A percentile compares a stretch with the other conserved stretches of the same genome.
Conservation (phyloP, 2,888 invertebrate genomes). For the Caenorhabditis sp. region DNA sequence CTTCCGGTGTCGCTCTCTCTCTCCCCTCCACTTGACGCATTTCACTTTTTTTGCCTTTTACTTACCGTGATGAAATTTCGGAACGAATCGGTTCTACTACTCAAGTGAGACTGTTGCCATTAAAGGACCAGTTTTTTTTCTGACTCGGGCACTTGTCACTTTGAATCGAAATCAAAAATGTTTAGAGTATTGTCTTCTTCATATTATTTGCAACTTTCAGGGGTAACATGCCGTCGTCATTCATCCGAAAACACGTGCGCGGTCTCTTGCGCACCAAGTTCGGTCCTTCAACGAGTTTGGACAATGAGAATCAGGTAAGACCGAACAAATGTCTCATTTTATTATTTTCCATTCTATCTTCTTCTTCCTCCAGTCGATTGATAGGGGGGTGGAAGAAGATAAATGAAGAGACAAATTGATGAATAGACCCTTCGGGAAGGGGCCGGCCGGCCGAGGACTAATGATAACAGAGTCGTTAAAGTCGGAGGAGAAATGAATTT, state of each 20-base stretch:
- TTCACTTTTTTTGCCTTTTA: constrained; percentile 26
- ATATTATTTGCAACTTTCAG: not conserved
- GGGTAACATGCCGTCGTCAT: constrained; percentile 65
- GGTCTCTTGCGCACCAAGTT: constrained; percentile 71
- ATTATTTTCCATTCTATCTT: constrained; percentile 3
- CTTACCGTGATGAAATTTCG: not conserved
- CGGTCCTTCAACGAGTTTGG: constrained; percentile 64
- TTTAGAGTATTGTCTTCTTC: not conserved
- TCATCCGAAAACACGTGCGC: constrained; percentile 72
- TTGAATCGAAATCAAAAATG: constrained; percentile 21
- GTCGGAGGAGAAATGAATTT: no score
- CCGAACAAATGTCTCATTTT: constrained; percentile 6
- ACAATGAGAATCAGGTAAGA: constrained; percentile 44
- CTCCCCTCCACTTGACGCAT: not conserved
- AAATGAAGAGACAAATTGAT: constrained; percentile 53
- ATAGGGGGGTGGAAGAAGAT: constrained; percentile 22
- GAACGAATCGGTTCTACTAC: not conserved
- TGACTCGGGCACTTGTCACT: constrained; percentile 15
- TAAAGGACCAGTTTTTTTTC: constrained; percentile 27
- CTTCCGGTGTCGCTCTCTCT: constrained; percentile 14
- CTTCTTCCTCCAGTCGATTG: not conserved
- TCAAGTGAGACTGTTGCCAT: constrained; percentile 14
- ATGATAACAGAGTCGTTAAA: constrained; percentile 35
- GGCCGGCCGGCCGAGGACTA: constrained; percentile 16
- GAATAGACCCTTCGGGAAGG: constrained; percentile 34